phyloP scores from a whole-genome alignment of 2,113 vertebrate species.

The Chionis minor region DNA sequence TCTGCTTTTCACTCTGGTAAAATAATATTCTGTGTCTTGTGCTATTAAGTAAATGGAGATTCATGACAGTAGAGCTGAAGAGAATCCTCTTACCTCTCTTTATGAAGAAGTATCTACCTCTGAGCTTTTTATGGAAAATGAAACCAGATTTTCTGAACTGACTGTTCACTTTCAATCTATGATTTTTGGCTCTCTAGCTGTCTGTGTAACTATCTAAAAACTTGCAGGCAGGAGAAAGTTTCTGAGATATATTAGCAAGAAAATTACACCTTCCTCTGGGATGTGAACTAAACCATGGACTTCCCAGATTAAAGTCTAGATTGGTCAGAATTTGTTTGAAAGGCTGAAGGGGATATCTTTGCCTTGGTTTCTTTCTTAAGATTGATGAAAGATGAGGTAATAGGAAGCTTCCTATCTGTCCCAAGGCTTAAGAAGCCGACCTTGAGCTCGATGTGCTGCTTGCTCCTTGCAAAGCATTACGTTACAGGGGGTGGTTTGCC shows the following conservation, averaged over 20 bases:
- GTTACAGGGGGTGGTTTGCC: neutral
- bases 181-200: neutral
- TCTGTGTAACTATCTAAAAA: neutral
- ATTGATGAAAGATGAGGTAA: neutral
- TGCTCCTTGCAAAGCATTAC: neutral
- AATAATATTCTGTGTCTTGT: neutral
- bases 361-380: neutral
- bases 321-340: neutral
- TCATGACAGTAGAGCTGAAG: neutral
- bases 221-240: neutral
- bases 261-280: neutral
- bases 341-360: neutral
- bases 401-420: neutral
- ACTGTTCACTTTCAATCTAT: neutral
- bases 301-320: neutral
- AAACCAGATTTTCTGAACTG: neutral
- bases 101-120: neutral
- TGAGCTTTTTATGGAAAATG: neutral
- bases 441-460: rapidly evolving
- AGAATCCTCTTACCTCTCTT: neutral
- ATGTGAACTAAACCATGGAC: neutral
- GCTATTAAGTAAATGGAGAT: neutral
- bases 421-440: neutral
- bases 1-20: neutral
- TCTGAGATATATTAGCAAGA: neutral